Percentiles rank a stretch among this genome's conserved stretches.
phyloP scores from a whole-genome alignment of 2,888 invertebrate genomes.

The Uropetala carovei region DNA sequence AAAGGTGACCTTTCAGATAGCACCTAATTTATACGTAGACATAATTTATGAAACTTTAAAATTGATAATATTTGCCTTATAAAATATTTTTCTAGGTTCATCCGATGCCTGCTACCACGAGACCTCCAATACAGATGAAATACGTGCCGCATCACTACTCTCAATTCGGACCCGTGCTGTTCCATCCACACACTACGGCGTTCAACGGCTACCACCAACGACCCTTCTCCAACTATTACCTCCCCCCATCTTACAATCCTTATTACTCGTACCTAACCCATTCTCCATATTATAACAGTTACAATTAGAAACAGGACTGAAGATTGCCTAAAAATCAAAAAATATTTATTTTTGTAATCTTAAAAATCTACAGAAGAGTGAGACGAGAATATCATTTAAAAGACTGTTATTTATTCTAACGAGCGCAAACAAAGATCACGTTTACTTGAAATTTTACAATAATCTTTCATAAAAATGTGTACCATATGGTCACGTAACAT shows the following conservation, averaged over 20 bases:
- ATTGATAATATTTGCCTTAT: too few relatives aligned
- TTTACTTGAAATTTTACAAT: not conserved
- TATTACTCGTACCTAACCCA: not conserved
- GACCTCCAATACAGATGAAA: not conserved
- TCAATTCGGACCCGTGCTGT: not conserved
- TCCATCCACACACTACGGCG: not conserved
- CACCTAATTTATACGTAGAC: too few relatives aligned
- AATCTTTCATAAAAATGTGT: too few relatives aligned
- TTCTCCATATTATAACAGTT: not conserved
- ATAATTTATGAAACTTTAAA: too few relatives aligned
- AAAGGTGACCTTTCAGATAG: too few relatives aligned
- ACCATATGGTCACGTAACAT: too few relatives aligned
- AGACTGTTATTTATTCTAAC: conserved; percentile 30
- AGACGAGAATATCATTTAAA: not conserved
- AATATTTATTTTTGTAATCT: not conserved
- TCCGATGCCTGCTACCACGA: not conserved
- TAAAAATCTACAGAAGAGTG: not conserved
- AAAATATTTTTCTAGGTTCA: not conserved
- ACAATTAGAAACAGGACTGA: not conserved
- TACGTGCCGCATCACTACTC: not conserved
- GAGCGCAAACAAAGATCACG: not conserved
- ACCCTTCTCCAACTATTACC: not conserved
- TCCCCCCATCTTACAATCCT: conserved; percentile 6
- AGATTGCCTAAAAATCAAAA: not conserved
- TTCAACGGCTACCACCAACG: not conserved